A percentile compares a stretch with the other conserved stretches of the same genome.
Conservation (phyloP, 2,888 invertebrate species). For the Lottia scabra region DNA sequence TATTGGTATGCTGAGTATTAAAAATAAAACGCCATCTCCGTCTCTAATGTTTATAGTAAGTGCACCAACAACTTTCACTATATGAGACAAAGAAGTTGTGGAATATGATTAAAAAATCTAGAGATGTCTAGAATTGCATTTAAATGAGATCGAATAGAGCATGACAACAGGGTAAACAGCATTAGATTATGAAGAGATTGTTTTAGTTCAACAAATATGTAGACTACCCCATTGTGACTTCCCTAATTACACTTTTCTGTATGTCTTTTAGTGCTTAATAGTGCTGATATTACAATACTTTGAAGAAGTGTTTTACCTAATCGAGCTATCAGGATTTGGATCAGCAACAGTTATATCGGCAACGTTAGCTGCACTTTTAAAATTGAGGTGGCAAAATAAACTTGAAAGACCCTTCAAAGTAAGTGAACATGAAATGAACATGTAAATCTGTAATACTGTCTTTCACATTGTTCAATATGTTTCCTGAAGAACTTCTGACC, state of each 20-base stretch:
- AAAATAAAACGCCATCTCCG: slow-evolving; percentile 84
- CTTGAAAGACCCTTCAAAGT: slow-evolving; percentile 84
- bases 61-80: slow-evolving; percentile 42
- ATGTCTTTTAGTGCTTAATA: slow-evolving; percentile 65
- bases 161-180: no score
- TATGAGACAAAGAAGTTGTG: no score
- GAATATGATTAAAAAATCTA: no score
- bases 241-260: background rate
- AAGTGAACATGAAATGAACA: background rate
- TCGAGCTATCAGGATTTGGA: slow-evolving; percentile 62
- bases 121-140: no score
- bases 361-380: slow-evolving; percentile 53
- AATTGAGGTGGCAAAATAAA: slow-evolving; percentile 86
- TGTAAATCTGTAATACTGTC: no score
- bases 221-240: no score
- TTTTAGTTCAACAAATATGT: no score
- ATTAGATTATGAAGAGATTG: no score
- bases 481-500: no score
- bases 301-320: slow-evolving; percentile 80
- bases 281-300: slow-evolving; percentile 92
- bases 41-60: slow-evolving; percentile 85
- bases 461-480: no score
- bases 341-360: slow-evolving; percentile 52
- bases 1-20: slow-evolving; percentile 82
- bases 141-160: no score